Conservation (phyloP, 1,140 invertebrate species). For the Sweltsa coloradensis region DNA sequence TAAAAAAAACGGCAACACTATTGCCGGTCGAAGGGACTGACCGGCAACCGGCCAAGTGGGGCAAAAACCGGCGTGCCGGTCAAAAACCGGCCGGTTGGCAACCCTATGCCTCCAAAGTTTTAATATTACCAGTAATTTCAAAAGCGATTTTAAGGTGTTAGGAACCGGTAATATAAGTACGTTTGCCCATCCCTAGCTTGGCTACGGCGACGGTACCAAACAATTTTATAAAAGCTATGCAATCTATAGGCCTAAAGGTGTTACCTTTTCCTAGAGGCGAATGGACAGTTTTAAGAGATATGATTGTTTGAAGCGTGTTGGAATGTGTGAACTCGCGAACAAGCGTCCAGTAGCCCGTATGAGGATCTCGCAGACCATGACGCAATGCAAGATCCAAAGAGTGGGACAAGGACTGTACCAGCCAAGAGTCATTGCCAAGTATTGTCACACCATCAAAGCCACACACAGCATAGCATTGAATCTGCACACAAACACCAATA, state of each 20-base stretch:
- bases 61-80: too few species aligned
- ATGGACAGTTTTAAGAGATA: slow-evolving; percentile 31
- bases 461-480: slow-evolving; percentile 5
- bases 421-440: slow-evolving; percentile 33
- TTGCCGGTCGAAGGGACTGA: too few species aligned
- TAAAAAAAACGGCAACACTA: too few species aligned
- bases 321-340: slow-evolving; percentile 40
- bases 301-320: slow-evolving; percentile 33
- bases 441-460: slow-evolving; percentile 30
- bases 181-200: too few species aligned
- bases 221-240: background rate
- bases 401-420: slow-evolving; percentile 26
- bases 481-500: background rate
- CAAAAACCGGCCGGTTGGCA: too few species aligned
- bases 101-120: too few species aligned
- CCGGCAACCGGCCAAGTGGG: too few species aligned
- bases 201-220: too few species aligned
- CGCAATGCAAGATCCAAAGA: slow-evolving; percentile 33
- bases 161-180: too few species aligned
- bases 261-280: slow-evolving; percentile 36
- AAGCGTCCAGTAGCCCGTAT: slow-evolving; percentile 42
- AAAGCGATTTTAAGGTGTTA: too few species aligned
- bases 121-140: too few species aligned
- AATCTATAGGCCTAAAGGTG: too few species aligned
- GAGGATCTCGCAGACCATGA: slow-evolving; percentile 31